These are phyloP conservation scores for Trematomus bernacchii DNA, from an alignment of 2,797 vertebrate genomes.

Conservation along the genomic window DNA sequence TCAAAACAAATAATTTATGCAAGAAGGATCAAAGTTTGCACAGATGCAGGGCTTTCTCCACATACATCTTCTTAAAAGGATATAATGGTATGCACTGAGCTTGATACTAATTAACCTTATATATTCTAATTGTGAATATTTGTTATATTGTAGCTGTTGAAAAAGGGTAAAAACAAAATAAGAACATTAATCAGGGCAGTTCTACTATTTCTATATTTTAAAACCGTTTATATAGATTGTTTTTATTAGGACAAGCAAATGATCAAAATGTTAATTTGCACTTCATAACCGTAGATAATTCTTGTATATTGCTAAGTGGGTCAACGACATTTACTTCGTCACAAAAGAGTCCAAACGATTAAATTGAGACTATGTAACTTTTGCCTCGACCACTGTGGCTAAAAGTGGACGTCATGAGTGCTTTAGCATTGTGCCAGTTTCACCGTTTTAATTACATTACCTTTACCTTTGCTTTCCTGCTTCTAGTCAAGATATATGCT, in stretches of 20 bases:
- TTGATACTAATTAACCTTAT: conserved; percentile 23
- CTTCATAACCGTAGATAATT: background rate
- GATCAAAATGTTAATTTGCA: background rate
- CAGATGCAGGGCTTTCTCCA: conserved; percentile 21
- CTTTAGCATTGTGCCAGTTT: no score
- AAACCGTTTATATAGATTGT: background rate
- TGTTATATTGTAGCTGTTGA: no score
- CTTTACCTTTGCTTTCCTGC: background rate
- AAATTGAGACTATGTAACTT: background rate
- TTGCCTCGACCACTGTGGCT: background rate
- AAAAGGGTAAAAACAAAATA: no score
- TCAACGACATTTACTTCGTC: background rate
- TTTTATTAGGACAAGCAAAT: background rate
- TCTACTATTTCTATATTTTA: background rate
- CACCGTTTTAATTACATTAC: conserved; percentile 1
- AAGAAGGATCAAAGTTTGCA: conserved; percentile 28
- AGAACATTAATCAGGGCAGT: background rate
- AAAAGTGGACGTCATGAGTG: background rate
- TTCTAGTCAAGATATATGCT: no score
- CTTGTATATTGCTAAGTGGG: background rate
- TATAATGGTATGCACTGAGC: conserved; percentile 16
- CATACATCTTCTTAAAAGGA: conserved; percentile 8
- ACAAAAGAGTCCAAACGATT: background rate
- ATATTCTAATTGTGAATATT: background rate
- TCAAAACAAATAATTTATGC: conserved; percentile 41